A percentile compares a stretch with the other conserved stretches of the same genome.
Conservation (phyloP, 1,140 invertebrate species). For the Euura saliciscinereae region DNA sequence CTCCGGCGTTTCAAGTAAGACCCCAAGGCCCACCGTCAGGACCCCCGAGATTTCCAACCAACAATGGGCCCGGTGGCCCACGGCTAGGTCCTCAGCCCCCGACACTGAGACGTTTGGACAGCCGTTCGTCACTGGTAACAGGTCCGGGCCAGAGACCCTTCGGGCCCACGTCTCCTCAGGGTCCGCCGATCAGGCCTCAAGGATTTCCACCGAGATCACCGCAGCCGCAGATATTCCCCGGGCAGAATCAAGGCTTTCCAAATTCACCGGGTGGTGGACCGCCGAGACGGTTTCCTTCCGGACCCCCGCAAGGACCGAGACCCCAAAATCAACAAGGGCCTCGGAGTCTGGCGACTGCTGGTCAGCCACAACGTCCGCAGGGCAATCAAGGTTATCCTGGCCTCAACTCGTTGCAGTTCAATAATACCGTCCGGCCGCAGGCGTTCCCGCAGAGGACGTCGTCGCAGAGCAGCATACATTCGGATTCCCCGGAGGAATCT, state of each 20-base stretch:
- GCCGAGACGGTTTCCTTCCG: conserved; percentile 39
- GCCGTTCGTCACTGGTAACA: conserved; percentile 43
- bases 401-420: not conserved
- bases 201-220: conserved; percentile 19
- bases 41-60: conserved; percentile 40
- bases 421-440: not conserved
- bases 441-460: not conserved
- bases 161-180: conserved; percentile 22
- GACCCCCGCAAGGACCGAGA: not conserved
- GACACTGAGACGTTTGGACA: conserved; percentile 56
- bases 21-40: conserved; percentile 34
- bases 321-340: conserved; percentile 9
- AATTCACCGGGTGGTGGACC: conserved; percentile 12
- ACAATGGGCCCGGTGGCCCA: conserved; percentile 42
- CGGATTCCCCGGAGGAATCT: not conserved
- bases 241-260: conserved; percentile 25
- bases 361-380: conserved; percentile 1
- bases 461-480: not conserved
- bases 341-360: conserved; percentile 22
- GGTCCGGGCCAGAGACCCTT: conserved; percentile 15
- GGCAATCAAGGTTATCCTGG: not conserved
- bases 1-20: conserved; percentile 37
- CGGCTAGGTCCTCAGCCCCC: conserved; percentile 38
- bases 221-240: conserved; percentile 25
- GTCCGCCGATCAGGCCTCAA: conserved; percentile 19